phyloP scores from a whole-genome alignment of 2,888 invertebrate genomes.

The Lysandra bellargus region DNA sequence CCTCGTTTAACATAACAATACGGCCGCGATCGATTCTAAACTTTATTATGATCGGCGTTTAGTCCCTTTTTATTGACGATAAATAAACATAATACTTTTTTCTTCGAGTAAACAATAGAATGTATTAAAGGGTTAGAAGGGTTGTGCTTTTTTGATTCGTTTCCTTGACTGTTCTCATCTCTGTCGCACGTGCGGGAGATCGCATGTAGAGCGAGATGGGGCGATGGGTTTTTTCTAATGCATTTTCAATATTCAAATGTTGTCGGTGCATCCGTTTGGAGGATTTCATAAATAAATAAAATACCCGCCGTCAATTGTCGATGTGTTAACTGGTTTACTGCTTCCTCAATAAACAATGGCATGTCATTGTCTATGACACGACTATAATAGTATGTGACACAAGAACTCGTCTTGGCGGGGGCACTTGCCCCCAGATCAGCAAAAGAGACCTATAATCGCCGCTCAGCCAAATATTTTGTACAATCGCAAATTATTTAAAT shows the following conservation, averaged over 20 bases:
- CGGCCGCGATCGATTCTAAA: constrained; percentile 41
- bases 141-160: constrained; percentile 77
- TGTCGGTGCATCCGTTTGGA: constrained; percentile 76
- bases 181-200: constrained; percentile 49
- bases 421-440: background rate
- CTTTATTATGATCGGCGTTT: constrained; percentile 47
- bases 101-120: constrained; percentile 66
- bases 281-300: constrained; percentile 72
- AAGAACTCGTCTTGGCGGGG: background rate
- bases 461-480: no score
- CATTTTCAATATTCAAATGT: constrained; percentile 76
- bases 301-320: constrained; percentile 59
- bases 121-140: constrained; percentile 75
- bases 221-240: constrained; percentile 56
- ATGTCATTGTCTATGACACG: background rate
- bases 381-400: background rate
- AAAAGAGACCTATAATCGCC: background rate
- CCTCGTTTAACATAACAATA: constrained; percentile 52
- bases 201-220: constrained; percentile 51
- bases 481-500: constrained; percentile 4
- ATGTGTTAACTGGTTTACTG: constrained; percentile 68
- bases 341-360: constrained; percentile 64
- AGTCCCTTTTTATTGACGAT: constrained; percentile 47
- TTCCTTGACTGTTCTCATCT: constrained; percentile 67
- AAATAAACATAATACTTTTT: constrained; percentile 54